Conservation (phyloP, 1,140 invertebrate species). For the Drosophila seguyi region DNA sequence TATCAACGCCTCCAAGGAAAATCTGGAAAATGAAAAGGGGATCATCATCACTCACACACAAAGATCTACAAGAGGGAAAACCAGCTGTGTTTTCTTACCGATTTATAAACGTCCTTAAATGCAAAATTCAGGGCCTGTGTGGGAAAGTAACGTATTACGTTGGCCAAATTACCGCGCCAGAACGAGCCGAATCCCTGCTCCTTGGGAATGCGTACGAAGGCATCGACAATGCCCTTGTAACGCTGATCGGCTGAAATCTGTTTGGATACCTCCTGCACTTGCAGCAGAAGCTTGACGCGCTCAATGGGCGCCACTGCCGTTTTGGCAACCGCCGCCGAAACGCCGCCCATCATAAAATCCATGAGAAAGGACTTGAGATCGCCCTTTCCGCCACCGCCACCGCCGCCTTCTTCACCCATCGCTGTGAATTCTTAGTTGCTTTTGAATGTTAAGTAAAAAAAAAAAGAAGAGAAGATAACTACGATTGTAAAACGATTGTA, state of each 20-base stretch:
- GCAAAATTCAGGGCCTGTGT: constrained; percentile 98
- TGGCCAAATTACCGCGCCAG: constrained; percentile 97
- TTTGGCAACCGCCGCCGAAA: constrained; percentile 95
- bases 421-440: constrained; percentile 6
- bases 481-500: background rate
- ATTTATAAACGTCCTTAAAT: constrained; percentile 96
- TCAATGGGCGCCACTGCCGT: constrained; percentile 96
- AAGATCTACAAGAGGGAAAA: background rate
- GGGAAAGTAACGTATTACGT: constrained; percentile 96
- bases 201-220: constrained; percentile 89
- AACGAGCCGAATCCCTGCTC: constrained; percentile 94
- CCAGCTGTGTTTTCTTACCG: constrained; percentile 78
- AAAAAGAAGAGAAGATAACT: background rate
- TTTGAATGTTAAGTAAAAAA: background rate
- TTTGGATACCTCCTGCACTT: constrained; percentile 93
- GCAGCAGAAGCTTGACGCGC: constrained; percentile 95
- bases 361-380: constrained; percentile 86
- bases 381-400: constrained; percentile 31
- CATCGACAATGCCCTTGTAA: constrained; percentile 90
- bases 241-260: constrained; percentile 91
- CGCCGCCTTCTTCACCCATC: constrained; percentile 86
- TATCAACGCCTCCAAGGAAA: constrained; percentile 89
- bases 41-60: no score
- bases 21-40: constrained; percentile 62
- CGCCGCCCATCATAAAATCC: constrained; percentile 94